Conservation (phyloP, 2,797 vertebrate genomes). For the Acipenser oxyrinchus region DNA sequence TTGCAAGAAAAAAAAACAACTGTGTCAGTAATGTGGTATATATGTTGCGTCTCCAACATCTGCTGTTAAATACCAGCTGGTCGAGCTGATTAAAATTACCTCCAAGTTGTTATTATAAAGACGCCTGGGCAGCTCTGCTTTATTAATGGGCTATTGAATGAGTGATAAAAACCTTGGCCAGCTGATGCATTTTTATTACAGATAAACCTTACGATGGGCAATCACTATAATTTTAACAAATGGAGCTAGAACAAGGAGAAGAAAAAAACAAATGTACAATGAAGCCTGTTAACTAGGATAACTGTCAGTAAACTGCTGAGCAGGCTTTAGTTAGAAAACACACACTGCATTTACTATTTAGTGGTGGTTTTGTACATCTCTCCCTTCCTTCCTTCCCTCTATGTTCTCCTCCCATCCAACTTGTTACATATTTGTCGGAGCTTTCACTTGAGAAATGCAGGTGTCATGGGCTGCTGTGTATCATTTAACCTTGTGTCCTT, state of each 20-base stretch:
- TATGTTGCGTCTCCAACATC: conserved; percentile 77
- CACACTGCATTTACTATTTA: neutral
- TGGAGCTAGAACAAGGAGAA: conserved; percentile 48
- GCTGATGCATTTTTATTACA: conserved; percentile 80
- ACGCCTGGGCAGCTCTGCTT: conserved; percentile 73
- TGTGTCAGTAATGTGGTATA: conserved; percentile 77
- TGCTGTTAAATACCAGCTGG: conserved; percentile 83
- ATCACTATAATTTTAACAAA: conserved; percentile 78
- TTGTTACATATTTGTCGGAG: neutral
- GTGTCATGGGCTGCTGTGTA: neutral
- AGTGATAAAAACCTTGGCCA: conserved; percentile 79
- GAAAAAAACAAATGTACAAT: conserved; percentile 41
- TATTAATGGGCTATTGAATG: conserved; percentile 86
- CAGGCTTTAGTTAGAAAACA: neutral
- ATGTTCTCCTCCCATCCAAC: neutral
- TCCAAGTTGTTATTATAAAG: conserved; percentile 79
- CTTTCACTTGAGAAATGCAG: neutral
- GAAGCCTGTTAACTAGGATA: conserved; percentile 2
- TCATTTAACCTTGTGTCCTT: neutral
- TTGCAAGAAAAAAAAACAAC: conserved; percentile 44
- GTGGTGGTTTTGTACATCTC: neutral
- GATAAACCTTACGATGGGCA: conserved; percentile 78
- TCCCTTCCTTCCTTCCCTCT: neutral
- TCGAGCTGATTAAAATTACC: conserved; percentile 83
- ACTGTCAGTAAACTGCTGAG: neutral